These are phyloP conservation scores for Dascyllus trimaculatus DNA, from an alignment of 2,113 vertebrate genomes.

Conservation along the genomic window DNA sequence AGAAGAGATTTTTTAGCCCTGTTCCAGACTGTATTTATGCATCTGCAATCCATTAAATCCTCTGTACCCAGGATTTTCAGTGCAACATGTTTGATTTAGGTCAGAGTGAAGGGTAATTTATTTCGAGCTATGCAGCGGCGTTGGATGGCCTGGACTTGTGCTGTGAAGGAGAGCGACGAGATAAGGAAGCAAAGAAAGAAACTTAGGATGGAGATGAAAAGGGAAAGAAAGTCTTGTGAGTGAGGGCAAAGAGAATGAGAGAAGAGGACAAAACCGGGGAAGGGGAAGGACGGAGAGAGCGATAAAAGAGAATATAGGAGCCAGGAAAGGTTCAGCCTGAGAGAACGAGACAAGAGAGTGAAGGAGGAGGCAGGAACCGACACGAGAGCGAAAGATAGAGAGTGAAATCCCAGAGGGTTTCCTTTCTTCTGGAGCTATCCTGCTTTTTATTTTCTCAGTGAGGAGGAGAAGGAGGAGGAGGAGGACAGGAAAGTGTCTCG, in stretches of 20 bases:
- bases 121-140: conserved; percentile 38
- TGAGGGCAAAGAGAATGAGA: conserved; percentile 59
- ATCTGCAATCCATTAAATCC: conserved; percentile 28
- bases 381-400: conserved; percentile 46
- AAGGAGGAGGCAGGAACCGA: conserved; percentile 51
- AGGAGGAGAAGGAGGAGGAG: conserved; percentile 37
- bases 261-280: conserved; percentile 55
- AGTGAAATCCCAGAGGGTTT: conserved; percentile 57
- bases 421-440: conserved; percentile 49
- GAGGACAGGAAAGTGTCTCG: conserved; percentile 54
- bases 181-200: conserved; percentile 61
- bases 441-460: conserved; percentile 60
- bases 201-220: conserved; percentile 58
- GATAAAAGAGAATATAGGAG: conserved; percentile 62
- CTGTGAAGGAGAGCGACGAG: conserved; percentile 32
- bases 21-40: neutral
- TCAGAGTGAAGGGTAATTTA: conserved; percentile 54
- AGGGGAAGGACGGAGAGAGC: conserved; percentile 45
- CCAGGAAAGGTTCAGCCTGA: conserved; percentile 53
- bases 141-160: conserved; percentile 19
- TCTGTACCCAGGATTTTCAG: conserved; percentile 18
- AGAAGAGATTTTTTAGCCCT: too few species aligned
- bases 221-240: conserved; percentile 45
- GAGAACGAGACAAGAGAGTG: conserved; percentile 54
- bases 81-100: conserved; percentile 41